Evolutionary conservation across 1,140 invertebrate species (phyloP).

Genomic region (Drosophila melanica): DNA sequence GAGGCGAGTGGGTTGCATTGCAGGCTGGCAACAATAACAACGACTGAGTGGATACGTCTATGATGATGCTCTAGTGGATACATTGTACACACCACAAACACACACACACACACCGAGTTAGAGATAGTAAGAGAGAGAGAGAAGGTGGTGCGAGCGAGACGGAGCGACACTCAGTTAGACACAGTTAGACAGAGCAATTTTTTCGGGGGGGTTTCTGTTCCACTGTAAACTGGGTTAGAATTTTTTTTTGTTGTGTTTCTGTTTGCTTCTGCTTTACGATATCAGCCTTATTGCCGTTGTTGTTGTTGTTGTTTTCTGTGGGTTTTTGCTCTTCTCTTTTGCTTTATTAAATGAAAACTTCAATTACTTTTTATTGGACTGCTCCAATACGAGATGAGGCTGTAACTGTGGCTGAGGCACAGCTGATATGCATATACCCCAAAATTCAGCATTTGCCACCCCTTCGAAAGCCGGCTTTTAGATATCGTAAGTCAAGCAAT

Average conservation of each 20-base stretch:
- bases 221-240: slow-evolving; percentile 50
- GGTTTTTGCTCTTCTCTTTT: background rate
- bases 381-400: slow-evolving; percentile 30
- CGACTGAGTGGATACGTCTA: slow-evolving; percentile 70
- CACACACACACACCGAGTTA: background rate
- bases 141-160: background rate
- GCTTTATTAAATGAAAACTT: slow-evolving; percentile 79
- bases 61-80: slow-evolving; percentile 76
- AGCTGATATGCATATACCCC: slow-evolving; percentile 1
- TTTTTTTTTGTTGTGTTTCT: slow-evolving; percentile 37
- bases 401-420: background rate
- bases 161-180: slow-evolving; percentile 2
- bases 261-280: background rate
- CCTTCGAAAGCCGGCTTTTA: too few species aligned
- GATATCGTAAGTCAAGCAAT: too few species aligned
- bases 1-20: background rate
- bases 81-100: slow-evolving; percentile 61
- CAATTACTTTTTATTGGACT: slow-evolving; percentile 81
- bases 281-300: slow-evolving; percentile 30
- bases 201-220: slow-evolving; percentile 57
- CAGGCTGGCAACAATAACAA: slow-evolving; percentile 49
- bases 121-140: slow-evolving; percentile 2
- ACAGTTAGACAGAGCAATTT: slow-evolving; percentile 4
- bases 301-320: slow-evolving; percentile 14
- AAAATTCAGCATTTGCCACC: background rate